Evolutionary conservation across 2,797 vertebrate genomes (phyloP).

Genomic region (Apogon talboti): DNA sequence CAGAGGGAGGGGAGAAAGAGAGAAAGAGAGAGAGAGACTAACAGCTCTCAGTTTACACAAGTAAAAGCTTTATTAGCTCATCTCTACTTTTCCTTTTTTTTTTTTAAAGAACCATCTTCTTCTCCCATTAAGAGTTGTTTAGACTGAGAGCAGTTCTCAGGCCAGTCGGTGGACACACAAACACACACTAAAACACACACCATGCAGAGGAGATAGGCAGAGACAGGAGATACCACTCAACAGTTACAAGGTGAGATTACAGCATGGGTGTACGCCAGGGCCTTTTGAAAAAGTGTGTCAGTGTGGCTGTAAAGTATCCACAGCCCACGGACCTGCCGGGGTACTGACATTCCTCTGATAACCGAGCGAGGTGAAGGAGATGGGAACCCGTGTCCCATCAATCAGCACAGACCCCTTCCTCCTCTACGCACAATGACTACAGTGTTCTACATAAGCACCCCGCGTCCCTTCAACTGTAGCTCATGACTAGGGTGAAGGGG

Average conservation of each 20-base stretch:
- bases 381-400: slow-evolving; percentile 69
- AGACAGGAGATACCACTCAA: slow-evolving; percentile 63
- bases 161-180: slow-evolving; percentile 11
- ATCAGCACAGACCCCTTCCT: slow-evolving; percentile 71
- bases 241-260: slow-evolving; percentile 74
- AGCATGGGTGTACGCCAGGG: slow-evolving; percentile 27
- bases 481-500: slow-evolving; percentile 58
- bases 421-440: slow-evolving; percentile 77
- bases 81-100: slow-evolving; percentile 28
- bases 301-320: slow-evolving; percentile 65
- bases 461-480: slow-evolving; percentile 73
- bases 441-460: slow-evolving; percentile 80
- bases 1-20: slow-evolving; percentile 61
- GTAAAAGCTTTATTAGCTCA: slow-evolving; percentile 65
- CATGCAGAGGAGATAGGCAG: slow-evolving; percentile 23
- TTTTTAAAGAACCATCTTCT: neutral
- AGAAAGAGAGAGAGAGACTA: slow-evolving; percentile 39
- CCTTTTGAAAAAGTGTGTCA: slow-evolving; percentile 65
- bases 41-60: slow-evolving; percentile 68
- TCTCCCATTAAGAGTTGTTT: slow-evolving; percentile 39
- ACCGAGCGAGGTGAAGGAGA: slow-evolving; percentile 65
- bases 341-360: slow-evolving; percentile 78
- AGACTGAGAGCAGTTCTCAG: slow-evolving; percentile 11
- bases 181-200: slow-evolving; percentile 14
- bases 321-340: slow-evolving; percentile 39